Base-by-base conservation (phyloP, 2,888 invertebrate genomes). In the Helleia helle region DNA sequence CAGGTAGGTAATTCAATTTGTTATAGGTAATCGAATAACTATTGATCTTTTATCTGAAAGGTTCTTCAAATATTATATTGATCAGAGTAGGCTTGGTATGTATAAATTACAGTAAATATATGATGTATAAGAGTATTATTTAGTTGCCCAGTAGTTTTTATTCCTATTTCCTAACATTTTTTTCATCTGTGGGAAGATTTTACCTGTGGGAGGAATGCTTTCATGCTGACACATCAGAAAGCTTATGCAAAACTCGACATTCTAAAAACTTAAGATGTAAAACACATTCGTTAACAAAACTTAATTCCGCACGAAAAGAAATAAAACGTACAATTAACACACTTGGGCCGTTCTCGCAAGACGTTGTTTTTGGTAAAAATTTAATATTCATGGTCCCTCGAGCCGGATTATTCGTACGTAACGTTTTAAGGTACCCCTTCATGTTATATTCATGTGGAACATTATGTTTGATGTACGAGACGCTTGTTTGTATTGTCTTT, bases 1-100 rank as follows among this genome's bases (percentile, higher is more conserved):
- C 95, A 96, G 91, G 95, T 96, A 80, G 30, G n/a, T n/a, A n/a
- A 41, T 27, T 28, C n/a, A 41, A 38, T 36, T 36, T 38, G 38
- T 43, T n/a, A 27, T 26, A 4, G 11, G 9, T 22, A 14, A 22
- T 22, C 8, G 7, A 8, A 22, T 22, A 22, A 22, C 22, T n/a
- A 5, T 22, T 8, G 22, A 22, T 22, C 22, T 22, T 6, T 22
- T 5, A 22, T 22, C 22, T 22, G 22, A 2, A 22, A n/a, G n/a
- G n/a, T n/a, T n/a, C n/a, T n/a, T n/a, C n/a, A n/a, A n/a, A n/a
- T n/a, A n/a, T n/a, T n/a, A n/a, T n/a, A n/a, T n/a, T n/a, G n/a
- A n/a, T n/a, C n/a, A n/a, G n/a, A n/a, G n/a, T n/a, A n/a, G n/a
- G n/a, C n/a, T n/a, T n/a, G n/a, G n/a, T n/a, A n/a, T n/a, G n/a